Percentiles rank a stretch among this genome's conserved stretches.
Conservation (phyloP, 2,113 vertebrate genomes). For the Neodon shergylaensis region DNA sequence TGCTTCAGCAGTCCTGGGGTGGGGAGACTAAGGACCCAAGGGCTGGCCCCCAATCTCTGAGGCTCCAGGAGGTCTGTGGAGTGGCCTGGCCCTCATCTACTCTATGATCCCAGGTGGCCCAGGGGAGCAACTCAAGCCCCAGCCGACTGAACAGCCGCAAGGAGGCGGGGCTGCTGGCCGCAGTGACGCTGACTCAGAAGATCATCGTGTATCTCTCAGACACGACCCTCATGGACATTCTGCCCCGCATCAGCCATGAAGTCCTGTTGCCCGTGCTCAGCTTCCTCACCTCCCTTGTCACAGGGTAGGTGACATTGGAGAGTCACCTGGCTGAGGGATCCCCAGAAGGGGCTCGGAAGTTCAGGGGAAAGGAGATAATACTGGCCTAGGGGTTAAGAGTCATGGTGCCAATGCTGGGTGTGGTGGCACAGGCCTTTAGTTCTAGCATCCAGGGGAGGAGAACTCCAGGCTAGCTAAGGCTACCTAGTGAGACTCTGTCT, state of each 20-base stretch:
- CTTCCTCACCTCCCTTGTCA: constrained; percentile 91
- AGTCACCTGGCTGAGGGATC: neutral
- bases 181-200: constrained; percentile 94
- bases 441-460: neutral
- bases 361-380: neutral
- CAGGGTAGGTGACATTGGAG: constrained; percentile 85
- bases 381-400: neutral
- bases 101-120: constrained; percentile 89
- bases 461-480: neutral
- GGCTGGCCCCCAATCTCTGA: neutral
- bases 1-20: neutral
- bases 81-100: neutral
- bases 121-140: constrained; percentile 80
- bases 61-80: neutral
- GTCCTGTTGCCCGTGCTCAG: constrained; percentile 94
- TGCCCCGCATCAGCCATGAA: constrained; percentile 97
- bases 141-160: constrained; percentile 96
- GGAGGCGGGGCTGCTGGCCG: constrained; percentile 95
- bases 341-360: neutral
- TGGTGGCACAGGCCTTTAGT: neutral
- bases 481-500: neutral
- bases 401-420: no score
- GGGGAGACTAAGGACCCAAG: neutral
- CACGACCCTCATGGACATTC: constrained; percentile 97
- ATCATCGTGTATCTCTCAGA: constrained; percentile 97